Evolutionary conservation across 2,113 vertebrate species (phyloP).

Genomic region (Brachypodius melanocephalos): DNA sequence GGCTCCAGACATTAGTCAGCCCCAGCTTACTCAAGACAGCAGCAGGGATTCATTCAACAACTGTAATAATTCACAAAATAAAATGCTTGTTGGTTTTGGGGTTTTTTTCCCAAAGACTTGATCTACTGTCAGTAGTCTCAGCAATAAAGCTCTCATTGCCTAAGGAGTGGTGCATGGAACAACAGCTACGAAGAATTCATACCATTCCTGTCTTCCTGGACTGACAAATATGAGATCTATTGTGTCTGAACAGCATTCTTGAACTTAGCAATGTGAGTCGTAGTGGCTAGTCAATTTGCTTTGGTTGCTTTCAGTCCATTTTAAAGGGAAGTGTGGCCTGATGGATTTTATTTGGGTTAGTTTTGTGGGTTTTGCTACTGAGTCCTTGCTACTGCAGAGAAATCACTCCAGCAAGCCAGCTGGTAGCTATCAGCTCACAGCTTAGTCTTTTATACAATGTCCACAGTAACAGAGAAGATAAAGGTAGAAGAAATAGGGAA

Average conservation of each 20-base stretch:
- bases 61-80: conserved; percentile 20
- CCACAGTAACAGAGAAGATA: neutral
- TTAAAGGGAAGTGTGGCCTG: neutral
- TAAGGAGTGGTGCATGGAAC: neutral
- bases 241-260: neutral
- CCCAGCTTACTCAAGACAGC: neutral
- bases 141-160: neutral
- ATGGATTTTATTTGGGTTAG: neutral
- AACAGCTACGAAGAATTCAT: neutral
- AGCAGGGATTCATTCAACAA: neutral
- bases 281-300: neutral
- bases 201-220: neutral
- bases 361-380: neutral
- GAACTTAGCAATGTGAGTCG: neutral
- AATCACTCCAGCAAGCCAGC: neutral
- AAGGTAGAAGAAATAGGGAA: neutral
- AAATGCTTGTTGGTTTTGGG: neutral
- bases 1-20: conserved; percentile 20
- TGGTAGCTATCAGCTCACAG: neutral
- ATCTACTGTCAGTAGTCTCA: neutral
- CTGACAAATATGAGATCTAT: neutral
- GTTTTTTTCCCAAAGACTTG: neutral
- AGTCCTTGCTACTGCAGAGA: neutral
- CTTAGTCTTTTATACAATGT: neutral
- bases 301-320: neutral